Evolutionary conservation across 2,888 invertebrate genomes (phyloP).

Genomic region (Neelides folsomi): DNA sequence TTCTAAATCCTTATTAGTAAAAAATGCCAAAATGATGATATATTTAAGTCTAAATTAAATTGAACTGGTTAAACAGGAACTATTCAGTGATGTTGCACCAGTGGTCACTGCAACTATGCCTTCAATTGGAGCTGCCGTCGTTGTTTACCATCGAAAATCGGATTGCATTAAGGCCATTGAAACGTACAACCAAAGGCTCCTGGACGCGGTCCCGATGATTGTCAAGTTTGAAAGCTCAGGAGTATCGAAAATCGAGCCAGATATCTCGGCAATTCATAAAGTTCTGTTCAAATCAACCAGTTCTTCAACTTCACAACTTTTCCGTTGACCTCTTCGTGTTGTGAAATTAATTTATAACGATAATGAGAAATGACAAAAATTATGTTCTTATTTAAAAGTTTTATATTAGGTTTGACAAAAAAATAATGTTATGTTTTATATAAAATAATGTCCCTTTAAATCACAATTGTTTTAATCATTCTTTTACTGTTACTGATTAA

Average conservation of each 20-base stretch:
- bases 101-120: slow-evolving; percentile 69
- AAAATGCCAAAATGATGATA: no score
- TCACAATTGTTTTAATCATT: no score
- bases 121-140: slow-evolving; percentile 78
- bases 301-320: slow-evolving; percentile 22
- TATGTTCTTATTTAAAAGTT: no score
- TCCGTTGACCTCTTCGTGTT: no score
- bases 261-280: slow-evolving; percentile 56
- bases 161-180: slow-evolving; percentile 84
- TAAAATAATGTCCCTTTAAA: no score
- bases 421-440: no score
- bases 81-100: slow-evolving; percentile 85
- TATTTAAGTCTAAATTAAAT: no score
- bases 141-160: slow-evolving; percentile 68
- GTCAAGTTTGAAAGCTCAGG: slow-evolving; percentile 59
- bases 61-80: slow-evolving; percentile 48
- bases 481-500: no score
- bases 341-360: slow-evolving; percentile 8
- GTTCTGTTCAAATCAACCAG: slow-evolving; percentile 44
- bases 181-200: slow-evolving; percentile 74
- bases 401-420: no score
- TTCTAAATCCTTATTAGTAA: no score
- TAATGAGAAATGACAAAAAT: slow-evolving; percentile 11
- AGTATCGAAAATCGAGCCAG: slow-evolving; percentile 47
- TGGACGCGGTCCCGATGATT: slow-evolving; percentile 89